These are phyloP conservation scores for Notamacropus eugenii DNA, from an alignment of 2,797 vertebrate species.

Conservation along the genomic window DNA sequence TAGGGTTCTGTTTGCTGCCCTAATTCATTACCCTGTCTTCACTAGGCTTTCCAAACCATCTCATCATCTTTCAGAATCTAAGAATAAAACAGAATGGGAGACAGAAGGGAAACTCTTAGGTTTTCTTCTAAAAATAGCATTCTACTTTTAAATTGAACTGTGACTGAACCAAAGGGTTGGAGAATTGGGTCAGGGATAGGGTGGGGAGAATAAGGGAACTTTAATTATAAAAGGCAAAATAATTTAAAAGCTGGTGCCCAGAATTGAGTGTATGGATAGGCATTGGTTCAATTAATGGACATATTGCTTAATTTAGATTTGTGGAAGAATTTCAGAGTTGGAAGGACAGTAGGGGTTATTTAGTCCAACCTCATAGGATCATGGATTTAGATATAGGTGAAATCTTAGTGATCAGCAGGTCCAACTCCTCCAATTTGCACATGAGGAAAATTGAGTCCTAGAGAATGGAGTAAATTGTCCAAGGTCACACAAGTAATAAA, in stretches of 20 bases:
- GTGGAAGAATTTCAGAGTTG: background rate
- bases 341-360: background rate
- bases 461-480: background rate
- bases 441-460: background rate
- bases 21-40: background rate
- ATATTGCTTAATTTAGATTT: background rate
- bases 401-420: background rate
- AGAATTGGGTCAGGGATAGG: background rate
- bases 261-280: background rate
- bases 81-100: background rate
- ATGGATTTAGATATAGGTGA: background rate
- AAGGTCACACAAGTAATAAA: background rate
- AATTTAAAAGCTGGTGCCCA: background rate
- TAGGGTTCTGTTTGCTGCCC: background rate
- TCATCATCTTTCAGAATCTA: conserved; percentile 3
- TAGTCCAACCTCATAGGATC: background rate
- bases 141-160: background rate
- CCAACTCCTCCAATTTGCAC: background rate
- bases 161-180: background rate
- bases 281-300: background rate
- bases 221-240: background rate
- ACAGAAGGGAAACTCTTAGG: background rate
- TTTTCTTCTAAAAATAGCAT: background rate
- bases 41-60: background rate
- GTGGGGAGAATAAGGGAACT: conserved; percentile 9